Evolutionary conservation across 2,888 invertebrate genomes (phyloP).

Genomic region (Athalia circularis): DNA sequence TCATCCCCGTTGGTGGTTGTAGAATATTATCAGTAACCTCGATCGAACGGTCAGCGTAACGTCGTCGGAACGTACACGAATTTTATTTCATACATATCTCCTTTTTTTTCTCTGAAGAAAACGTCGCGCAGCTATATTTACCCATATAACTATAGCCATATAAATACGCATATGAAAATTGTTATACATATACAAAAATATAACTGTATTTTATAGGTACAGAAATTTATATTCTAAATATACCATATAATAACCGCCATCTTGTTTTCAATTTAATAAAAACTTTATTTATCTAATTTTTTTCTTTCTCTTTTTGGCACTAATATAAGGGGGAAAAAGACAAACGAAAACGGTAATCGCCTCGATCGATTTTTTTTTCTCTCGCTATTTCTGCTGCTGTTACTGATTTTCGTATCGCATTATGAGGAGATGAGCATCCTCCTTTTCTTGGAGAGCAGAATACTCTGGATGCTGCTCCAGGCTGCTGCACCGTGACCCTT

Average conservation of each 20-base stretch:
- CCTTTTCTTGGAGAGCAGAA: too few species aligned
- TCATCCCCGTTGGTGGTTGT: neutral
- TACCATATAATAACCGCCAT: neutral
- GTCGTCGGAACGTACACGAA: conserved; percentile 15
- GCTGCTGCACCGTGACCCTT: neutral
- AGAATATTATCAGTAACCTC: conserved; percentile 29
- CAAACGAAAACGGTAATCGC: neutral
- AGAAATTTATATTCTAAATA: too few species aligned
- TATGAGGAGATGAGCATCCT: too few species aligned
- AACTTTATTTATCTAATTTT: too few species aligned
- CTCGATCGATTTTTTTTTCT: too few species aligned
- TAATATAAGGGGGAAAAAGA: neutral
- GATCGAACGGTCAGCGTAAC: conserved; percentile 43
- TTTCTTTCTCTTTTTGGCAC: neutral
- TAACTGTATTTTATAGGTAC: too few species aligned
- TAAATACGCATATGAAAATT: too few species aligned
- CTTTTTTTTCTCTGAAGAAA: too few species aligned
- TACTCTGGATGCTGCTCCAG: too few species aligned
- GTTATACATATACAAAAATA: too few species aligned
- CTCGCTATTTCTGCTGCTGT: too few species aligned
- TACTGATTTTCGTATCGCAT: too few species aligned
- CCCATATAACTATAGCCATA: neutral
- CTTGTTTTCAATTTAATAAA: neutral
- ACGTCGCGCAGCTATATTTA: conserved; percentile 19
- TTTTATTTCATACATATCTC: neutral